Percentiles rank a stretch among this genome's conserved stretches.
Evolutionary conservation across 2,888 invertebrate genomes (phyloP).

Genomic region (Sepioteuthis lessoniana): DNA sequence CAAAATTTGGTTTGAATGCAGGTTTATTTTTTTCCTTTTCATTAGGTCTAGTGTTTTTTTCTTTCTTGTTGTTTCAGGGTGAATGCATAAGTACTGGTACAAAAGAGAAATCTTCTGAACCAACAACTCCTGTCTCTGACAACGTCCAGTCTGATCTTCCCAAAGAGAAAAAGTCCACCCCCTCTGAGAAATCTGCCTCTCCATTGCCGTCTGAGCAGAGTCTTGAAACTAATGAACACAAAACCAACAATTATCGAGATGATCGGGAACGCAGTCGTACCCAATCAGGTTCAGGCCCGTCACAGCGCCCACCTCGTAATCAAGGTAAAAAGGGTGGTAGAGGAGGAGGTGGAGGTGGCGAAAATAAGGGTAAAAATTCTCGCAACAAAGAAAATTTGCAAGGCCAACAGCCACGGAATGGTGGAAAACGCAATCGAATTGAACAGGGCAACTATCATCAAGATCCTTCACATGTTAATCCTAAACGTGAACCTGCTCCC

Average conservation of each 20-base stretch:
- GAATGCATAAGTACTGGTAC: not conserved
- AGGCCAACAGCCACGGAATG: not conserved
- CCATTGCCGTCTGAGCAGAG: not conserved
- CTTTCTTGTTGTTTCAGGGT: not conserved
- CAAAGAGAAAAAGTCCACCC: not conserved
- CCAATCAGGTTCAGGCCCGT: not conserved
- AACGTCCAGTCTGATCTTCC: not conserved
- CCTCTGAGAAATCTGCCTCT: not conserved
- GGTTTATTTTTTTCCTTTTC: not conserved
- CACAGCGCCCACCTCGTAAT: not conserved
- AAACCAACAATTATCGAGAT: not conserved
- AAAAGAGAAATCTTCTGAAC: not conserved
- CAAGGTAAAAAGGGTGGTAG: not conserved
- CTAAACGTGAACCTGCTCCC: not conserved
- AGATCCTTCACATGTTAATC: not conserved
- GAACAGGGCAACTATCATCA: conserved; percentile 13
- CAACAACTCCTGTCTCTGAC: not conserved
- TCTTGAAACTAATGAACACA: not conserved
- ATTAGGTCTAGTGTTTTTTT: not conserved
- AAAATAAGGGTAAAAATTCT: not conserved
- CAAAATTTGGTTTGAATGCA: no score
- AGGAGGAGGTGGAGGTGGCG: not conserved
- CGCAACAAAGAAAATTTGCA: conserved; percentile 9
- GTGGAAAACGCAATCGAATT: not conserved
- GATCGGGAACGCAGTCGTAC: not conserved